phyloP scores from a whole-genome alignment of 2,113 vertebrate genomes.

The Mesitornis unicolor region DNA sequence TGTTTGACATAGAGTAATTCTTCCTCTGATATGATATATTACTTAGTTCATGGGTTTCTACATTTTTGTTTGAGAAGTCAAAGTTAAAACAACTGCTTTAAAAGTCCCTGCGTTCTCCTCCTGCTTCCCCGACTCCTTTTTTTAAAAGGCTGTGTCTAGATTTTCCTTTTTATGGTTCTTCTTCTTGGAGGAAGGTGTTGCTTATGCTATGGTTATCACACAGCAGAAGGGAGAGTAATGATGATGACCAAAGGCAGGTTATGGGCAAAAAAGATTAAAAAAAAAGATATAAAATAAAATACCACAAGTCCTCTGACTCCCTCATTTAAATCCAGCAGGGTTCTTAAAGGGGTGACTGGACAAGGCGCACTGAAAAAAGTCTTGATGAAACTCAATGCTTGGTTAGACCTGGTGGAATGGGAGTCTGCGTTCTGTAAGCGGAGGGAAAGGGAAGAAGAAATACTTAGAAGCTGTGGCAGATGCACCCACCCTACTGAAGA shows the following conservation, averaged over 20 bases:
- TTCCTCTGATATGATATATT: background rate
- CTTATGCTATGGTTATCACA: accelerated
- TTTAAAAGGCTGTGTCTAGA: background rate
- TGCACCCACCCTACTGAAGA: too few relatives aligned
- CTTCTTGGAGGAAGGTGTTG: background rate
- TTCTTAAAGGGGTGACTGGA: background rate
- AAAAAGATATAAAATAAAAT: background rate
- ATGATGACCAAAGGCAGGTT: background rate
- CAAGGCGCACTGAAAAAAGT: background rate
- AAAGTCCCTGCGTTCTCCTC: background rate
- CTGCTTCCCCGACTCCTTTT: background rate
- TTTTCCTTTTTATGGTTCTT: background rate
- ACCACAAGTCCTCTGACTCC: background rate
- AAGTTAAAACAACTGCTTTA: background rate
- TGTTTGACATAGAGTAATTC: background rate
- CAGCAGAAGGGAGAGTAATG: background rate
- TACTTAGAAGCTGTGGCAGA: too few relatives aligned
- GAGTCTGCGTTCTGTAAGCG: background rate
- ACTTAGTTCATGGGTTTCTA: background rate
- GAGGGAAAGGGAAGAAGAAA: too few relatives aligned
- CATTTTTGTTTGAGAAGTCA: background rate
- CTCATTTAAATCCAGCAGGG: background rate
- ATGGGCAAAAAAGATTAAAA: accelerated
- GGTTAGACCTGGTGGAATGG: background rate
- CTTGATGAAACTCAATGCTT: background rate